Evolutionary conservation across 2,797 vertebrate species (phyloP).

Genomic region (Gadopsis marmoratus): DNA sequence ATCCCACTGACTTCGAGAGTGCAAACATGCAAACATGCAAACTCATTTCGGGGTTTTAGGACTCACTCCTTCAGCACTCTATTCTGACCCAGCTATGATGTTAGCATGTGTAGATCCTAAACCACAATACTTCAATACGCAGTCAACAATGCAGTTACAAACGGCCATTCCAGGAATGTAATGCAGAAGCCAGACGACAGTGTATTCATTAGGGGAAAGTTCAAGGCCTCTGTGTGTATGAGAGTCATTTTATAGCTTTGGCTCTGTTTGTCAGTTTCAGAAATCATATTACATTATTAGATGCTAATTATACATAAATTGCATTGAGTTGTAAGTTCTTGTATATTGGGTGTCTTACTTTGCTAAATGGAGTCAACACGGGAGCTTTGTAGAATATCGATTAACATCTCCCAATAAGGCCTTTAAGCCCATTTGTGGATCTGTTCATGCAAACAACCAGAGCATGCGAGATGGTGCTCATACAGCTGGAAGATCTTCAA

Average conservation of each 20-base stretch:
- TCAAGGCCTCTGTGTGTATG: neutral
- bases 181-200: neutral
- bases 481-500: conserved; percentile 17
- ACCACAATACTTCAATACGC: neutral
- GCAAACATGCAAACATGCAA: too few relatives aligned
- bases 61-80: neutral
- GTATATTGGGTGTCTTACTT: neutral
- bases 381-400: neutral
- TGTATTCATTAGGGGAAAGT: neutral
- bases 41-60: too few relatives aligned
- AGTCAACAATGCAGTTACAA: neutral
- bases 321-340: neutral
- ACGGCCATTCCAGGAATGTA: neutral
- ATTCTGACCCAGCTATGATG: neutral
- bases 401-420: neutral
- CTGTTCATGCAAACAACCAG: neutral
- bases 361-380: neutral
- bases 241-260: neutral
- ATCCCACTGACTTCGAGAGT: too few relatives aligned
- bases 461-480: neutral
- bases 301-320: neutral
- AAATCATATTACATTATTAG: neutral
- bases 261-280: neutral
- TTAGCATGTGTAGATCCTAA: neutral
- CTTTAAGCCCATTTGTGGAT: neutral